These are phyloP conservation scores for Neopelma chrysocephalum DNA, from an alignment of 2,797 vertebrate species.

Conservation along the genomic window DNA sequence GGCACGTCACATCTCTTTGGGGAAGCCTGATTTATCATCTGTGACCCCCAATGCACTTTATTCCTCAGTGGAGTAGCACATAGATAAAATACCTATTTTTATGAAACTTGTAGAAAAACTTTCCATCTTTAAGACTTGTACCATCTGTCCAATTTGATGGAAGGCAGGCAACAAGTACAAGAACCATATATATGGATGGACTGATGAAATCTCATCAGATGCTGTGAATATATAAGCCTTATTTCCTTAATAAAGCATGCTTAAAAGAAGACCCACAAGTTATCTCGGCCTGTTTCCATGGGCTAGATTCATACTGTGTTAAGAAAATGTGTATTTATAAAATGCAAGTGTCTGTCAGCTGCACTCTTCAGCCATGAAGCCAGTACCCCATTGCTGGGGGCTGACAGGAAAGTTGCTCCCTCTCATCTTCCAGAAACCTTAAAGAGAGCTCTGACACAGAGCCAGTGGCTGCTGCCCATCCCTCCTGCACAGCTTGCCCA, in stretches of 20 bases:
- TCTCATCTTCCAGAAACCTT: neutral
- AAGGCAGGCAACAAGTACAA: neutral
- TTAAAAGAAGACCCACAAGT: neutral
- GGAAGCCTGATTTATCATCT: neutral
- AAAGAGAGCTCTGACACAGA: neutral
- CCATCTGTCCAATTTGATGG: neutral
- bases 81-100: neutral
- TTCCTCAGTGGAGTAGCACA: neutral
- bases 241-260: neutral
- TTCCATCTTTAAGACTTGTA: neutral
- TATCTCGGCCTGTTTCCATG: neutral
- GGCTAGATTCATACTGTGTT: neutral
- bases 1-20: neutral
- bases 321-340: neutral
- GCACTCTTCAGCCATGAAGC: neutral
- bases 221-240: neutral
- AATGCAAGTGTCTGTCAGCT: neutral
- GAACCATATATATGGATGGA: neutral
- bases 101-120: neutral
- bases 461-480: fast-evolving
- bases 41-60: neutral
- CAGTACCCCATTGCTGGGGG: neutral
- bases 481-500: neutral
- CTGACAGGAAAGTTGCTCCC: neutral
- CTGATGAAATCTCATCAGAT: neutral